A percentile compares a stretch with the other conserved stretches of the same genome.
Evolutionary conservation across 1,140 invertebrate species (phyloP).

Genomic region (Drosophila ananassae): DNA sequence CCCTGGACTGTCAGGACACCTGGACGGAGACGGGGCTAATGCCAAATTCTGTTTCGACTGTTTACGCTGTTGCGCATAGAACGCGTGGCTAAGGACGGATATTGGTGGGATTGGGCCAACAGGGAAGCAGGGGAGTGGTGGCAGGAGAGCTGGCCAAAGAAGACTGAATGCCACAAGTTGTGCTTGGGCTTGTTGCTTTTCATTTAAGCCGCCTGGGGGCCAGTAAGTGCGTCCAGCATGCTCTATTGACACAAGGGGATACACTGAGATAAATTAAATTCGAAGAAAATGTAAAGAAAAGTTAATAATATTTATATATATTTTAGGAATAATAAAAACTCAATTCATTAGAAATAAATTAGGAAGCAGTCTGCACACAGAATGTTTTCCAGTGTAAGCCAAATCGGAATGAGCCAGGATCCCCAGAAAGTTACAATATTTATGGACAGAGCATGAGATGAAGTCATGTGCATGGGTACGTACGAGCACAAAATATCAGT

Average conservation of each 20-base stretch:
- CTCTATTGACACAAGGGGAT: conserved; percentile 28
- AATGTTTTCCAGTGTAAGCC: neutral
- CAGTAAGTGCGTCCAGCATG: conserved; percentile 48
- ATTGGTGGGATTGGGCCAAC: conserved; percentile 10
- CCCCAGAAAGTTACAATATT: conserved; percentile 28
- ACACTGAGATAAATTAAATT: conserved; percentile 1
- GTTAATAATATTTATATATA: no score
- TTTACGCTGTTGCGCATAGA: conserved; percentile 68
- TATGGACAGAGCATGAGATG: conserved; percentile 30
- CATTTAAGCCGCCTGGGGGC: conserved; percentile 55
- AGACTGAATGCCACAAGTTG: conserved; percentile 52
- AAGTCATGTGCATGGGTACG: conserved; percentile 47
- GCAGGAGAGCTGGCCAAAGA: neutral
- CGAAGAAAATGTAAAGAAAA: no score
- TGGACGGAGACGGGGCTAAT: conserved; percentile 46
- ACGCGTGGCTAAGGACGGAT: conserved; percentile 8
- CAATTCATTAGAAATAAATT: no score
- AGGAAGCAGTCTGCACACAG: no score
- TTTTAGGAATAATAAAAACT: no score
- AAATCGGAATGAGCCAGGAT: neutral
- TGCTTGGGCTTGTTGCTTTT: conserved; percentile 55
- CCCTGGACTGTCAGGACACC: conserved; percentile 3
- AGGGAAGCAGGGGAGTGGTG: neutral
- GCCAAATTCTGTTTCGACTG: conserved; percentile 66
- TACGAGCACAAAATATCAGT: conserved; percentile 33